Conservation (phyloP, 2,113 vertebrate species). For the Myiozetetes cayanensis region DNA sequence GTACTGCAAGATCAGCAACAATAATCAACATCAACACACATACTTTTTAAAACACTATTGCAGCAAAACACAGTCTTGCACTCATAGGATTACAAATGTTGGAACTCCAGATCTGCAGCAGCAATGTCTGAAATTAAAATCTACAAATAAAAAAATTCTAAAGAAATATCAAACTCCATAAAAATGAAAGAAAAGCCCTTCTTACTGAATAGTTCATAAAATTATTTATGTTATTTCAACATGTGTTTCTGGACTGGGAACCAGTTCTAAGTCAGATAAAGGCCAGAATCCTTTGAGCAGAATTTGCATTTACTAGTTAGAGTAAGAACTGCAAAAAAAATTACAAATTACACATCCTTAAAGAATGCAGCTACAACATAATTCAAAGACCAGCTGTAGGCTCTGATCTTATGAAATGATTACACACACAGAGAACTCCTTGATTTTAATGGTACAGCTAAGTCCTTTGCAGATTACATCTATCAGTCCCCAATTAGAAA, state of each 20-base stretch:
- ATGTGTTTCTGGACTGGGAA: background rate
- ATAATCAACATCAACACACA: background rate
- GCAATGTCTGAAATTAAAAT: background rate
- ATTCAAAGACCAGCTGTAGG: conserved; percentile 22
- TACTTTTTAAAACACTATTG: fast-evolving
- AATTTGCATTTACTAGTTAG: background rate
- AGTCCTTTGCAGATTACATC: background rate
- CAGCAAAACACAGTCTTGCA: background rate
- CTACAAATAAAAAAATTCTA: background rate
- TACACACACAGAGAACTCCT: background rate
- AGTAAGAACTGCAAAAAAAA: background rate
- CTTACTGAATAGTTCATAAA: background rate
- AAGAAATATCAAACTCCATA: background rate
- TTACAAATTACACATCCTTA: background rate
- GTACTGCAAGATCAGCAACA: background rate
- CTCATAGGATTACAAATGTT: background rate
- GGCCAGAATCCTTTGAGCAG: background rate
- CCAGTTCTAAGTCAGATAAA: background rate
- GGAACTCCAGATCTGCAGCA: background rate
- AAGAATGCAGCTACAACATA: background rate
- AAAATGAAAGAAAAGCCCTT: background rate
- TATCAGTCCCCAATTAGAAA: background rate
- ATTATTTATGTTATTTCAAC: background rate
- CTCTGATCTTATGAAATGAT: background rate
- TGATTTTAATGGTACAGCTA: conserved; percentile 16